Evolutionary conservation across 1,140 invertebrate genomes (phyloP), one percentile per base, ranked within the genome.

Genomic region (Drosophila melanogaster): DNA sequence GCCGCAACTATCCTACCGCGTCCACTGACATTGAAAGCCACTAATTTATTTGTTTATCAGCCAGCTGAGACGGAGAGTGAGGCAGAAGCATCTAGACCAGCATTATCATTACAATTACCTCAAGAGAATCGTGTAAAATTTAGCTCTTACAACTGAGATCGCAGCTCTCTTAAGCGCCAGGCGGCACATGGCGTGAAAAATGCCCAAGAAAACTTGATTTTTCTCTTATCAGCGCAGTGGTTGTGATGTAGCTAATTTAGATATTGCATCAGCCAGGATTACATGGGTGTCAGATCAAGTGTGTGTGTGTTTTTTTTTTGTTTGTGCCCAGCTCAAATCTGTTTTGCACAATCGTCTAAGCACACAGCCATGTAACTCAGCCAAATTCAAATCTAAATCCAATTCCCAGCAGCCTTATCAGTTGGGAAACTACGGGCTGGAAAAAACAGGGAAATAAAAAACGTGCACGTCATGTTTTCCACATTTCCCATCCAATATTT

Each of bases 21-120:
- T 49, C 17, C 65, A 57, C 70, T 71, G 67, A 70, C 67, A 70
- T 71, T 71, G 67, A 71, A 70, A 33, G 53, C 19, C 64, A 66
- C 43, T 70, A 70, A 71, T 71, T 71, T 71, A 71, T 71, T 70
- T 70, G 67, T 71, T 71, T 71, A 71, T 71, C 67, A 70, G 24
- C 41, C 65, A 49, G 51, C 57, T 56, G 10, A 51, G 37, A 22
- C 19, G 0, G 6, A 26, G 30, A 38, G 19, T 10, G 22, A 12
- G 15, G 11, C 49, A 55, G 61, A 38, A 22, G 12, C 61, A 8
- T 17, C 15, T 47, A 64, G 26, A 30, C 7, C 7, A 30, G 43
- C 30, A 53, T 22, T 37, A 35, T 12, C 30, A 53, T 22, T 37
- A 35, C 17, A 37, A 53, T 37, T 38, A n/a, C 14, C 14, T 22